phyloP scores from a whole-genome alignment of 2,888 invertebrate species.

The Caenorhabditis becei region DNA sequence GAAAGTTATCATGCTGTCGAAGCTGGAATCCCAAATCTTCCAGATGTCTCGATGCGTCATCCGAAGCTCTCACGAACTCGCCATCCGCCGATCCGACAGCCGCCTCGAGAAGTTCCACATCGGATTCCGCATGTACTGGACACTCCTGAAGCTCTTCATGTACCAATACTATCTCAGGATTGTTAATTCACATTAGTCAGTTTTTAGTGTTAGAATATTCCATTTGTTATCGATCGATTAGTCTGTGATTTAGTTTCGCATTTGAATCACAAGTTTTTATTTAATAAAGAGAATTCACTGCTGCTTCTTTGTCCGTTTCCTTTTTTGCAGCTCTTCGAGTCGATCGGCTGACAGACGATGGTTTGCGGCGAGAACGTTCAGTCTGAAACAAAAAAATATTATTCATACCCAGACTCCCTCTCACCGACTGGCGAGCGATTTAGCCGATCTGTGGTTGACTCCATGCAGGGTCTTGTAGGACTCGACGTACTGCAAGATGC shows the following conservation, averaged over 20 bases:
- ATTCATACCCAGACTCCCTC: too few species aligned
- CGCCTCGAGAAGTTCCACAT: constrained; percentile 46
- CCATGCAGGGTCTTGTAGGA: too few species aligned
- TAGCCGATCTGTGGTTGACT: too few species aligned
- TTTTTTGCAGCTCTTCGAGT: too few species aligned
- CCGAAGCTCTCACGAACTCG: constrained; percentile 70
- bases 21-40: constrained; percentile 17
- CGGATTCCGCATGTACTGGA: constrained; percentile 61
- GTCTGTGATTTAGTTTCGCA: constrained; percentile 51
- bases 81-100: constrained; percentile 61
- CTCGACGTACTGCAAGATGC: too few species aligned
- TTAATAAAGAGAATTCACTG: too few species aligned
- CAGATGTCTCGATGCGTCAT: constrained; percentile 77
- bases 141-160: constrained; percentile 59
- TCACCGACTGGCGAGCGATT: too few species aligned
- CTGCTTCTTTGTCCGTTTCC: too few species aligned
- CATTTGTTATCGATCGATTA: constrained; percentile 25
- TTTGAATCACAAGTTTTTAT: too few species aligned
- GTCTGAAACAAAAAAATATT: too few species aligned
- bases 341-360: too few species aligned
- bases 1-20: not conserved
- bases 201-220: constrained; percentile 11
- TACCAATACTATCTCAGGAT: constrained; percentile 60
- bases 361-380: too few species aligned
- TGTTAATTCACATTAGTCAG: constrained; percentile 24